Percentiles rank a stretch among this genome's conserved stretches.
Conservation (phyloP, 2,888 invertebrate species). For the Cheilosia vernalis region DNA sequence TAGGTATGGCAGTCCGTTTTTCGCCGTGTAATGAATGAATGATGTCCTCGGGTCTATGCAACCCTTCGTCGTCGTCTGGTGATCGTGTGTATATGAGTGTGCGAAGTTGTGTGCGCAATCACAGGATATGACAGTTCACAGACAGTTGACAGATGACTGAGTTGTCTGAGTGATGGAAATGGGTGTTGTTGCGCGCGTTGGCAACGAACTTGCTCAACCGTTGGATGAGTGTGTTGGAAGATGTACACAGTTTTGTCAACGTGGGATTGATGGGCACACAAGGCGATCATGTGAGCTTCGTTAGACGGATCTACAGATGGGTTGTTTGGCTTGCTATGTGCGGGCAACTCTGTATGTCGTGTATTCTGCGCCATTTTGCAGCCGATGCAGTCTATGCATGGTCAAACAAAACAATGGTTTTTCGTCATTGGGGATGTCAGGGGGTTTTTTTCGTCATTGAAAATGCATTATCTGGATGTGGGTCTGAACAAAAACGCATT, state of each 20-base stretch:
- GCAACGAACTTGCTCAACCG: conserved; percentile 76
- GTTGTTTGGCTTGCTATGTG: neutral
- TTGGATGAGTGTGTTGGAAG: conserved; percentile 64
- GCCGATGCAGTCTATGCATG: too few relatives aligned
- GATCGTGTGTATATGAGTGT: neutral
- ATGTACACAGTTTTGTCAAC: conserved; percentile 65
- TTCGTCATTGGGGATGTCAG: too few relatives aligned
- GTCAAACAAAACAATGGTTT: too few relatives aligned
- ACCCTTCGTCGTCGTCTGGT: conserved; percentile 46
- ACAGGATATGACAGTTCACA: conserved; percentile 67
- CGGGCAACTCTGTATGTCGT: neutral
- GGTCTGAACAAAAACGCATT: too few relatives aligned
- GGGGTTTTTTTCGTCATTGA: too few relatives aligned
- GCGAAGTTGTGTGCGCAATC: conserved; percentile 51
- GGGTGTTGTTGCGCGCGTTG: conserved; percentile 77
- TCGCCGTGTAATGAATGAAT: conserved; percentile 79
- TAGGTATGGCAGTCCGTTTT: conserved; percentile 40
- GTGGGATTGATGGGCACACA: conserved; percentile 55
- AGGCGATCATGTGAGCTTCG: conserved; percentile 17
- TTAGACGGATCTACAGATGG: neutral
- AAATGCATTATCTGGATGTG: too few relatives aligned
- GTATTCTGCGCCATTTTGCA: too few relatives aligned
- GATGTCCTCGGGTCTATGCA: conserved; percentile 76
- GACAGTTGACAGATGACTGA: conserved; percentile 79
- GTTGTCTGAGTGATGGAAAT: conserved; percentile 78